A percentile compares a stretch with the other conserved stretches of the same genome.
phyloP scores from a whole-genome alignment of 1,140 invertebrate species.

The Meloidogyne hapla region DNA sequence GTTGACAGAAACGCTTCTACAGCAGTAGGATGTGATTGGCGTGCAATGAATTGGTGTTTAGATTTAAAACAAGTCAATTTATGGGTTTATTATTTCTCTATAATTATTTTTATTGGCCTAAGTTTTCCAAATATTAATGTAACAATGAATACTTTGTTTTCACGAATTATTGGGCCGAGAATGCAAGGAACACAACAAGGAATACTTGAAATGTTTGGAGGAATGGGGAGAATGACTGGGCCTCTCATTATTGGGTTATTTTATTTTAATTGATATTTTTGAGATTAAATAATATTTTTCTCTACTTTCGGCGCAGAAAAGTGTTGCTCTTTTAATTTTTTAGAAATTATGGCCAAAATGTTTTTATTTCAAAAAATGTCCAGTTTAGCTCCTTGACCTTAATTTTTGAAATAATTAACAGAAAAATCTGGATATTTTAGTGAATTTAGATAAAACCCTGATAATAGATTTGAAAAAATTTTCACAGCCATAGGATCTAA shows the following conservation, averaged over 20 bases:
- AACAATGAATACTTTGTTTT: conserved; percentile 49
- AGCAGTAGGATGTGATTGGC: conserved; percentile 33
- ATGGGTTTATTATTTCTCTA: conserved; percentile 37
- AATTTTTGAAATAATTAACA: too few species aligned
- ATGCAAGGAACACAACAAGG: conserved; percentile 46
- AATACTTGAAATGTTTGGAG: conserved; percentile 44
- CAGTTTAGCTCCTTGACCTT: too few species aligned
- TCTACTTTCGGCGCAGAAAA: too few species aligned
- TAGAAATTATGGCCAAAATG: too few species aligned
- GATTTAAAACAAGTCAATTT: conserved; percentile 36
- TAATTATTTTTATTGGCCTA: conserved; percentile 37
- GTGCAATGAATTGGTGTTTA: conserved; percentile 32
- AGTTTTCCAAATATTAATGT: conserved; percentile 47
- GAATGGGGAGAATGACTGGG: conserved; percentile 32
- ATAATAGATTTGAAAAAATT: too few species aligned
- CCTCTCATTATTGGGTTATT: conserved; percentile 40
- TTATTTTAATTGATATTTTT: neutral
- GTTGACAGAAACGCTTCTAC: conserved; percentile 32
- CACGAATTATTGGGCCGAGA: conserved; percentile 49
- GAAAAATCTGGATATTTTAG: too few species aligned
- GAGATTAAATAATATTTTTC: neutral
- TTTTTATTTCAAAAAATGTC: too few species aligned
- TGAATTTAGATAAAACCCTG: too few species aligned
- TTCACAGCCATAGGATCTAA: too few species aligned
- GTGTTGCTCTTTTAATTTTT: too few species aligned